Base-by-base conservation (phyloP, 2,797 vertebrate genomes). In the Synanceia verrucosa region DNA sequence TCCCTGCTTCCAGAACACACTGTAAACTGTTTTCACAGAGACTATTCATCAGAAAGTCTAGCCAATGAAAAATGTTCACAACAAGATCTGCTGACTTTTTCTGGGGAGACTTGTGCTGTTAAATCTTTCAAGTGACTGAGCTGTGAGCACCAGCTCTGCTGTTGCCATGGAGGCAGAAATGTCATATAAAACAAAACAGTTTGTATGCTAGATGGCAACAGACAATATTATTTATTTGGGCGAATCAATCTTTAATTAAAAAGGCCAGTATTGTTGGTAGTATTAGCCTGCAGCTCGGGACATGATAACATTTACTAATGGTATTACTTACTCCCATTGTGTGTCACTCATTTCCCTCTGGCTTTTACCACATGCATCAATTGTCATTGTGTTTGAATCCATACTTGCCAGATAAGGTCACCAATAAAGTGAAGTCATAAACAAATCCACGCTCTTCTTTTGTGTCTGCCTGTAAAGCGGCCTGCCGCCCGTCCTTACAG, bases 361-460 rank as follows among this genome's bases (percentile, higher is more conserved):
- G 4, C 57, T 59, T 26, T 44, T 10, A 41, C 44, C 16, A 67
- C 58, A 47, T 41, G 53, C 62, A 50, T 56, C 57, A 12, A n/a
- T 67, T 61, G 55, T 39, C 53, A 18, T 39, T 26, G 44, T 18
- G 33, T 78, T 82, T 53, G 65, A 70, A 48, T 70, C 61, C 65
- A 41, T 71, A 52, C 71, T 64, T 48, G 12, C 18, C 29, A 39
- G 70, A 70, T 72, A 74, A 64, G n/a, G 65, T 21, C 26, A 60
- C 37, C 66, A 76, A 78, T 71, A 41, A 73, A 68, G 28, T 19
- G 24, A 53, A 70, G 43, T 77, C 29, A 39, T 33, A 56, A 78
- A 81, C 59, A 79, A 69, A 74, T 28, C 51, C 65, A 29, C 44
- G 33, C 67, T 50, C 67, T 72, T 58, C 34, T 56, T 79, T 79